A percentile compares a stretch with the other conserved stretches of the same genome.
phyloP scores from a whole-genome alignment of 2,888 invertebrate species.

The Zelleria hepariella region DNA sequence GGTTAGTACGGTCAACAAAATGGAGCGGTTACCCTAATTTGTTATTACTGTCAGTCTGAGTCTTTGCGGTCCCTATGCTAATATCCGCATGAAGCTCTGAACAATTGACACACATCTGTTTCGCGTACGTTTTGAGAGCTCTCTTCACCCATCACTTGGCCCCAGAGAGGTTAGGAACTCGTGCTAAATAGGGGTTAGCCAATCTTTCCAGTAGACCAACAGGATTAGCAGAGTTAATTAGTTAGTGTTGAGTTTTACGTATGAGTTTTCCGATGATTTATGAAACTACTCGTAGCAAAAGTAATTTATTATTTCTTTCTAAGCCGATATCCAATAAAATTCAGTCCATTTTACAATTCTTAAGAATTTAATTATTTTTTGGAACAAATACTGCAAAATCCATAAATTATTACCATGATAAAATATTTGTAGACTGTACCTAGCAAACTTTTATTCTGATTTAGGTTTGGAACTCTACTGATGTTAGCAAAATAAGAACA shows the following conservation, averaged over 20 bases:
- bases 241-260: no score
- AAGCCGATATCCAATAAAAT: no score
- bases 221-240: no score
- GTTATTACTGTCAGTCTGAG: constrained; percentile 47
- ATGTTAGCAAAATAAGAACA: constrained; percentile 24
- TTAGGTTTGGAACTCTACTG: background rate
- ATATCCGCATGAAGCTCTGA: constrained; percentile 23
- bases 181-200: background rate
- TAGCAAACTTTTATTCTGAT: background rate
- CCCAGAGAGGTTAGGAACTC: background rate
- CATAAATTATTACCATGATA: no score
- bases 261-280: no score
- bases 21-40: constrained; percentile 57
- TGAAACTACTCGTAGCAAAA: no score
- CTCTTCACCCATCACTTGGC: background rate
- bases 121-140: constrained; percentile 15
- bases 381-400: no score
- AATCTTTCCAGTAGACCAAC: no score
- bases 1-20: constrained; percentile 27
- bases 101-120: constrained; percentile 11
- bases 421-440: no score
- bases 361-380: no score
- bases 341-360: no score
- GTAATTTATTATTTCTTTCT: no score
- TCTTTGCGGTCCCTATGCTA: constrained; percentile 52